These are phyloP conservation scores for Agrochola lota DNA, from an alignment of 2,888 invertebrate species.

Conservation along the genomic window DNA sequence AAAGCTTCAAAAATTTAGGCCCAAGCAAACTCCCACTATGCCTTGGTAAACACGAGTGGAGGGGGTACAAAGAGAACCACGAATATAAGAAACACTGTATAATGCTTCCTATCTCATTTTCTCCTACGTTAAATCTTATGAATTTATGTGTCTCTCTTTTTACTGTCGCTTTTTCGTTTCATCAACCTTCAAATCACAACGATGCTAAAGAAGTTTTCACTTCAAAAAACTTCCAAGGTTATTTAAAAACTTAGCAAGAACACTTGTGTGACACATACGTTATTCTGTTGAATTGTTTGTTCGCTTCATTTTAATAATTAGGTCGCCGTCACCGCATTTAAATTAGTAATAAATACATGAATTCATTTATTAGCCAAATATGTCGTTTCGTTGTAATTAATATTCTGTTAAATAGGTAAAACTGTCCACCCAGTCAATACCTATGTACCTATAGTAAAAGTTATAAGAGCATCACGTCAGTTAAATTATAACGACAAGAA, in stretches of 20 bases:
- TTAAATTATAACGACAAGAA: conserved; percentile 17
- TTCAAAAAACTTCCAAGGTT: neutral
- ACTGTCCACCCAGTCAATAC: no score
- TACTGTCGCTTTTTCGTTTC: no score
- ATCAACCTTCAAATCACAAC: no score
- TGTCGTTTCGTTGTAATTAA: conserved; percentile 20
- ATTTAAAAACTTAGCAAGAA: neutral
- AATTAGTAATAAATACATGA: conserved; percentile 50
- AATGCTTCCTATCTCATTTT: no score
- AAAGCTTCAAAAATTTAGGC: no score
- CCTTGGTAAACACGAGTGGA: no score
- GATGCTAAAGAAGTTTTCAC: no score
- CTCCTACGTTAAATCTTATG: no score
- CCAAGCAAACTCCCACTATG: no score
- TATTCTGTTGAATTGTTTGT: conserved; percentile 41
- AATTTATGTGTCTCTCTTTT: no score
- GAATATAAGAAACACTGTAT: no score
- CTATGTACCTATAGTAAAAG: neutral
- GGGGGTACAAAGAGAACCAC: no score
- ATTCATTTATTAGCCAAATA: conserved; percentile 37
- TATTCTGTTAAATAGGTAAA: neutral
- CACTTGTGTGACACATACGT: neutral
- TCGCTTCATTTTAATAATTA: conserved; percentile 41
- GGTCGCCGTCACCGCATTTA: conserved; percentile 51
- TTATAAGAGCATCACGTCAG: neutral